phyloP scores from a whole-genome alignment of 2,888 invertebrate species.

The Pimpla rufipes region DNA sequence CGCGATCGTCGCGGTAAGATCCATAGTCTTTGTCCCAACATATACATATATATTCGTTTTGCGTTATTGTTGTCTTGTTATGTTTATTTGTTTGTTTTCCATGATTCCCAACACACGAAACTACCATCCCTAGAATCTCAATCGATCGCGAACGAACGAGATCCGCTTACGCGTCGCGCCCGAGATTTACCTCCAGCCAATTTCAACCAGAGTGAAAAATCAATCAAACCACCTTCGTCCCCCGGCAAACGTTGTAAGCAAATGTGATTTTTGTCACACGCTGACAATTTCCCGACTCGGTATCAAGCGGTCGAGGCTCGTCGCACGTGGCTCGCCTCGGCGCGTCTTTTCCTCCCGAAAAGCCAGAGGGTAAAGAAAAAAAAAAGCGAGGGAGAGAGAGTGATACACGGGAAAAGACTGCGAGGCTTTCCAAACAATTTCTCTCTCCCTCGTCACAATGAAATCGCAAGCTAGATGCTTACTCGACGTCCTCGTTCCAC shows the following conservation, averaged over 20 bases:
- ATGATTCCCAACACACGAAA: slow-evolving; percentile 10
- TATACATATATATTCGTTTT: background rate
- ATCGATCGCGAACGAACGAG: slow-evolving; percentile 46
- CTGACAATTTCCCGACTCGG: slow-evolving; percentile 32
- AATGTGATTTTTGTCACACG: slow-evolving; percentile 1
- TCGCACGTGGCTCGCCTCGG: background rate
- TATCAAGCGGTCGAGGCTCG: slow-evolving; percentile 39
- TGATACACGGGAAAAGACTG: background rate
- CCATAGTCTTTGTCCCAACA: slow-evolving; percentile 9
- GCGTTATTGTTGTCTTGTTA: background rate
- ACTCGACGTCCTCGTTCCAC: slow-evolving; percentile 74
- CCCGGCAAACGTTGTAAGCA: too few relatives aligned
- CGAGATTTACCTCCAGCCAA: background rate
- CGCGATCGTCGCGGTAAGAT: background rate
- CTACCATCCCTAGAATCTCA: slow-evolving; percentile 11
- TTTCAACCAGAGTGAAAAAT: background rate
- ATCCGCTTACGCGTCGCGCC: background rate
- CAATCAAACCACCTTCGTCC: background rate
- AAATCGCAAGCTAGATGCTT: slow-evolving; percentile 45
- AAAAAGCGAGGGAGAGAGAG: background rate
- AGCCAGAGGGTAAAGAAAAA: background rate
- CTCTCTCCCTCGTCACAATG: background rate
- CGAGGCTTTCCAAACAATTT: background rate
- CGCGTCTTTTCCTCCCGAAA: background rate
- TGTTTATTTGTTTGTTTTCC: slow-evolving; percentile 3